Evolutionary conservation across 2,797 vertebrate genomes (phyloP), one percentile per base, ranked within the genome.

Genomic region (Pyrocephalus nanus): DNA sequence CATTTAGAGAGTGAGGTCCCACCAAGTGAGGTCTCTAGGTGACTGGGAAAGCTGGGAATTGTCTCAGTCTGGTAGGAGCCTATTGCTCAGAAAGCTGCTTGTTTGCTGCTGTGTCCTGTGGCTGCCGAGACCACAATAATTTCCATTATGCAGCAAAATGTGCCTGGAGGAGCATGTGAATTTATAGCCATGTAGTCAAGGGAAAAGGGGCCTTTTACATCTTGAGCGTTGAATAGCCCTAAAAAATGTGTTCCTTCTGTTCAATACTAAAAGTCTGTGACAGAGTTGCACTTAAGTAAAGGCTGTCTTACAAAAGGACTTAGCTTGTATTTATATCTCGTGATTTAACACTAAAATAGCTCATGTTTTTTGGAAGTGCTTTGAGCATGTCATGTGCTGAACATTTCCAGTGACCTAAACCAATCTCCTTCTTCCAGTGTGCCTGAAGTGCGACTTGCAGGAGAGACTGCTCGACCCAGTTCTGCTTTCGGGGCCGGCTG

Each of bases 371-470:
- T 77, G 22, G 45, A 58, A 86, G 23, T 40, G n/a, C 32, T 66
- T 51, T 48, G 60, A 78, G 58, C 5, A 2, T 16, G 19, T 54
- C 26, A 9, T 6, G 36, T 71, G 69, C 64, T 73, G 26, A 75
- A 45, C 45, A 3, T 11, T 80, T 40, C 42, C 53, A 79, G 40
- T 0, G 2, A 29, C 12, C 86, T 89, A 57, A 95, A 43, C 61
- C 11, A 2, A 20, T 40, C 8, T 92, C 67, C 71, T 95, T 70
- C 64, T 92, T 92, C 30, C 93, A 99, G 99, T 98, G 84, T 98
- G 98, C 80, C 92, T 99, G 89, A 99, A 99, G 96, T 99, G 99
- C 13, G 99, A 99, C 91, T 92, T 99, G 95, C 99, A 99, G 96
- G 99, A 99, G 96, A 97, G 99, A 60, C 92, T 99, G 73, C 98